Percentiles rank a stretch among this genome's conserved stretches.
phyloP scores from a whole-genome alignment of 35 echinoderm and acorn worm species.

The Lytechinus variegatus region DNA sequence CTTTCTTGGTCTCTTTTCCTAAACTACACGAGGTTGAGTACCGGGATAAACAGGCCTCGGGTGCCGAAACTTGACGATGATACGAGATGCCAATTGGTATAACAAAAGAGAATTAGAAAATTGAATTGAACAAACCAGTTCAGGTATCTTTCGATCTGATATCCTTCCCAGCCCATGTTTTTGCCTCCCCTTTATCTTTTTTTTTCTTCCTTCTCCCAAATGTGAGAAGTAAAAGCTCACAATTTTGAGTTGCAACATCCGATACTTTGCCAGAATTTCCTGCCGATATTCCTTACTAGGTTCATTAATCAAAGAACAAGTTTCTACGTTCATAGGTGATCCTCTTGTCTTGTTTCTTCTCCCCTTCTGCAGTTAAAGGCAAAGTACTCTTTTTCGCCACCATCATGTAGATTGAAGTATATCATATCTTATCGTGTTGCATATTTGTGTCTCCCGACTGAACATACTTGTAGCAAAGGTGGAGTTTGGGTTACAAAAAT shows the following conservation, averaged over 20 bases:
- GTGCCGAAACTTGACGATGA: conserved; percentile 38
- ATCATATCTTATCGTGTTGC: neutral
- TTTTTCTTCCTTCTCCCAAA: neutral
- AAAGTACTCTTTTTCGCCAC: conserved; percentile 9
- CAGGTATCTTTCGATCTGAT: conserved; percentile 23
- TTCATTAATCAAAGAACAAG: conserved; percentile 5
- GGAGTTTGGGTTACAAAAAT: neutral
- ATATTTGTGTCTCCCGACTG: neutral
- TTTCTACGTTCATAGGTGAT: neutral
- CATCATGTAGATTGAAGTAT: neutral
- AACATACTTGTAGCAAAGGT: neutral
- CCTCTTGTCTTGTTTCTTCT: neutral
- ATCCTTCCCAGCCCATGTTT: neutral
- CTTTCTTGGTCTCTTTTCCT: neutral
- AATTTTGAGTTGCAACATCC: conserved; percentile 33
- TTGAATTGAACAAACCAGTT: conserved; percentile 59
- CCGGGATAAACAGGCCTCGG: conserved; percentile 44
- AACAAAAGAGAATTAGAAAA: conserved; percentile 55
- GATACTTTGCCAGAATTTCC: neutral
- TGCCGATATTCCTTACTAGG: neutral
- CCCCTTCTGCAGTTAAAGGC: neutral
- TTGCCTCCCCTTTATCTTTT: neutral
- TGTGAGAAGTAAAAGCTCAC: conserved; percentile 18
- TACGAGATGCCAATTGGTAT: conserved; percentile 50
- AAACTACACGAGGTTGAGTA: conserved; percentile 28